Base-by-base conservation (phyloP, 2,888 invertebrate genomes). In the Mystacides longicornis region DNA sequence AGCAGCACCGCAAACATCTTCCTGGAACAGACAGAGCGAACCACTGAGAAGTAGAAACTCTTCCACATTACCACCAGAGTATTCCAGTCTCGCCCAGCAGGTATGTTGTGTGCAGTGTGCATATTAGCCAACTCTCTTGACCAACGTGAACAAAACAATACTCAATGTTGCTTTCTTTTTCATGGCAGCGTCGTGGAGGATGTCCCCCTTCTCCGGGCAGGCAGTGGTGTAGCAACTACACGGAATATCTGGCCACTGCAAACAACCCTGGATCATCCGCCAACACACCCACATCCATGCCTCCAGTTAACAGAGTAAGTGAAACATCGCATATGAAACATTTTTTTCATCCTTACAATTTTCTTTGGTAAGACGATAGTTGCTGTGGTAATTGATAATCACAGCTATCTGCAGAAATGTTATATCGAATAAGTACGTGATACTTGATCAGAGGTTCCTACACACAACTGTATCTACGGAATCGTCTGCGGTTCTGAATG, bases 141-240 rank as follows among this genome's bases (percentile, higher is more conserved):
- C 5, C 7, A 27, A 11, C 5, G 5, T 27, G 27, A 27, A 27
- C 5, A 11, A 27, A 7, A 5, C 27, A 5, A 43, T n/a, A 18
- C n/a, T 11, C 5, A 18, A 43, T 16, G n/a, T 7, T 43, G n/a
- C n/a, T 5, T 43, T 43, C 43, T 16, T 23, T 51, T 23, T 45
- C 2, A 21, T 11, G 14, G n/a, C 23, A 23, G 46, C 22, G 31
- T 19, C 16, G 46, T 11, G 22, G 14, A 7, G 33, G 37, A 1
- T 47, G 46, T 21, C 56, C 52, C 2, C 49, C 52, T 1, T 23
- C 50, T 1, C 50, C 49, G 16, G 31, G 42, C 20, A 45, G 53
- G 11, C 64, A 64, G 1, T 64, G 67, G 2, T 54, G 51, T 51
- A 61, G 49, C 18, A 59, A 54, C 27, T 61, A 61, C 51, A 59